phyloP scores from a whole-genome alignment of 2,113 vertebrate genomes.

The Crotalus horridus region DNA sequence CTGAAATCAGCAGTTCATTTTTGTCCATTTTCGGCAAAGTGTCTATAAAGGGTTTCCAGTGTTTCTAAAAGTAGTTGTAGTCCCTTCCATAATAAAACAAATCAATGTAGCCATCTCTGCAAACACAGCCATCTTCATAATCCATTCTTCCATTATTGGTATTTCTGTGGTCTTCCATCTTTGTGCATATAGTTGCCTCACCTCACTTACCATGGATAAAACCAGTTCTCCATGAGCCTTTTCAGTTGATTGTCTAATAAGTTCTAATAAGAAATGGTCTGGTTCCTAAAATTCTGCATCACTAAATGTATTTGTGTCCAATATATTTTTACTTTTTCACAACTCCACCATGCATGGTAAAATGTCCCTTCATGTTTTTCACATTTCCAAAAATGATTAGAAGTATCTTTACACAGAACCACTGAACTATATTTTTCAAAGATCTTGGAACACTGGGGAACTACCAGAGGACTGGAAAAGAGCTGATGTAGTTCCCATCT shows the following conservation, averaged over 20 bases:
- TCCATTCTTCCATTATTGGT: not conserved
- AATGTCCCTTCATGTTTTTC: not conserved
- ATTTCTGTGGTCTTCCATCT: not conserved
- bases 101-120: not conserved
- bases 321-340: not conserved
- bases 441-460: no score
- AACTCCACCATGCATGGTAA: not conserved
- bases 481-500: no score
- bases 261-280: not conserved
- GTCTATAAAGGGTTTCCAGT: not conserved
- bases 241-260: not conserved
- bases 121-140: not conserved
- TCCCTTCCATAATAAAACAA: not conserved
- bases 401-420: not conserved
- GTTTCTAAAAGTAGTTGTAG: not conserved
- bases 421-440: no score
- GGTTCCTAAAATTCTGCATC: not conserved
- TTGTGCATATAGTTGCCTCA: not conserved
- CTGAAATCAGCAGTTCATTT: not conserved
- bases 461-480: no score
- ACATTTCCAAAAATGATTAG: not conserved
- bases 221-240: not conserved
- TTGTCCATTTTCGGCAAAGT: not conserved
- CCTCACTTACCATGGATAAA: not conserved
- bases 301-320: not conserved